Evolutionary conservation across 2,888 invertebrate species (phyloP).

Genomic region (Apamea sordens): DNA sequence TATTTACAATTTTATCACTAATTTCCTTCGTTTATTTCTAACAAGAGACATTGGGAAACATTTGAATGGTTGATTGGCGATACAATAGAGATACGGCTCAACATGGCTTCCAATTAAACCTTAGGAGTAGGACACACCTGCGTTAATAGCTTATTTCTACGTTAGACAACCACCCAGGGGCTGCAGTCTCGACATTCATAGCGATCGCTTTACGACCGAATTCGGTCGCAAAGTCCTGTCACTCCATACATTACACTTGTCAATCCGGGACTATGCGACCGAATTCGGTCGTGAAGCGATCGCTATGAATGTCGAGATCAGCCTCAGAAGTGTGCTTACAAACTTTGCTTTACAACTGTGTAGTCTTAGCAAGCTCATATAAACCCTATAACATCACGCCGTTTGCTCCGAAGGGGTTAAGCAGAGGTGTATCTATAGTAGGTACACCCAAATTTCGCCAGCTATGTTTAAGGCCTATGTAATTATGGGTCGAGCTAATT

Average conservation of each 20-base stretch:
- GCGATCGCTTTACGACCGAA: no score
- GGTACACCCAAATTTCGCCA: no score
- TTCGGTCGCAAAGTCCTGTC: no score
- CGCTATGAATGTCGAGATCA: no score
- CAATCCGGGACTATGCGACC: no score
- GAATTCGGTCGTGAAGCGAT: no score
- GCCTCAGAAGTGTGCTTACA: background rate
- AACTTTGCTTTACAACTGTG: background rate
- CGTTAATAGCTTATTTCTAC: slow-evolving; percentile 67
- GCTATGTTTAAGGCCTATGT: background rate
- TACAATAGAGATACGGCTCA: slow-evolving; percentile 67
- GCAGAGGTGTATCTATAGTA: background rate
- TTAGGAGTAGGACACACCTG: slow-evolving; percentile 67
- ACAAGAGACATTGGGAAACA: slow-evolving; percentile 10
- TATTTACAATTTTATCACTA: background rate
- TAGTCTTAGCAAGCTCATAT: no score
- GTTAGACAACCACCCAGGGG: slow-evolving; percentile 33
- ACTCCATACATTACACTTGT: no score
- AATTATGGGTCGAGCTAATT: background rate
- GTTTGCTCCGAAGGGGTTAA: background rate
- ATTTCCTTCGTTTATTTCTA: slow-evolving; percentile 24
- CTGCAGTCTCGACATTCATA: no score
- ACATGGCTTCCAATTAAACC: slow-evolving; percentile 76
- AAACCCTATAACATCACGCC: no score
- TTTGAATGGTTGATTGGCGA: slow-evolving; percentile 47